Evolutionary conservation across 2,113 vertebrate genomes (phyloP).

Genomic region (Odontesthes bonariensis): DNA sequence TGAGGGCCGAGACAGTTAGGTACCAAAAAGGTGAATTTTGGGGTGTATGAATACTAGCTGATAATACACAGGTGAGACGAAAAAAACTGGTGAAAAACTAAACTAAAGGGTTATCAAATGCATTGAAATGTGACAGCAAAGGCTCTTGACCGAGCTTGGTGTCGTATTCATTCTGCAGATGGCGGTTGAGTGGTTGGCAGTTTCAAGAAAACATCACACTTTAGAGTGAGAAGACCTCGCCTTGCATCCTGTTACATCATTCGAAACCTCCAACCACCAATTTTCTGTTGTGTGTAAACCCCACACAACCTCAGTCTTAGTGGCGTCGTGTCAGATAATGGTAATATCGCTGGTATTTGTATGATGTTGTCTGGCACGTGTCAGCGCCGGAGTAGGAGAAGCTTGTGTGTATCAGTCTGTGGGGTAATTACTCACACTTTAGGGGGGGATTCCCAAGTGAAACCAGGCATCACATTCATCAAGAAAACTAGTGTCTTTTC

Average conservation of each 20-base stretch:
- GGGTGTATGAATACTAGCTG: no score
- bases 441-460: not conserved
- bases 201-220: not conserved
- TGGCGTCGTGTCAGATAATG: not conserved
- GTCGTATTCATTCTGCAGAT: not conserved
- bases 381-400: not conserved
- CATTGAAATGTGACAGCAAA: not conserved
- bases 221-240: not conserved
- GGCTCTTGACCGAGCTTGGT: not conserved
- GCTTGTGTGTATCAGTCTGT: not conserved
- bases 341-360: not conserved
- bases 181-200: not conserved
- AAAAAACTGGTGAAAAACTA: no score
- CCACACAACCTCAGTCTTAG: not conserved
- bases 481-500: conserved; percentile 28
- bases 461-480: conserved; percentile 17
- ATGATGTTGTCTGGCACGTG: not conserved
- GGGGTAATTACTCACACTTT: conserved; percentile 11
- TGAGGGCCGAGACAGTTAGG: no score
- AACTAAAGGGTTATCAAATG: not conserved
- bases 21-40: no score
- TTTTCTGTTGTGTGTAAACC: not conserved
- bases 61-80: no score
- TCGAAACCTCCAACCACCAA: no score
- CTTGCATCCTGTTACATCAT: not conserved